Conservation (phyloP, 2,113 vertebrate species). For the Eira barbara region DNA sequence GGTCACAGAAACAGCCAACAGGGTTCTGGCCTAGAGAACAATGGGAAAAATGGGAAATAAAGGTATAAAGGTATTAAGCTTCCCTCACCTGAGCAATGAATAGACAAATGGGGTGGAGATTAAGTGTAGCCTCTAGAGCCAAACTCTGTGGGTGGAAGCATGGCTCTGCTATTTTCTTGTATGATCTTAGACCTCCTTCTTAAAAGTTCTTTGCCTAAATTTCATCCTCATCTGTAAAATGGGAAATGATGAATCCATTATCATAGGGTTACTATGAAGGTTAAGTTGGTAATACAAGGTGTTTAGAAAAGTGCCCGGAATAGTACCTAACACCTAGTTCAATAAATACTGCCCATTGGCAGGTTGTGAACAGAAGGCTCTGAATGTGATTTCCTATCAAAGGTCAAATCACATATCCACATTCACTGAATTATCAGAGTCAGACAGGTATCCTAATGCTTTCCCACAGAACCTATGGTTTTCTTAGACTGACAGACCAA, state of each 20-base stretch:
- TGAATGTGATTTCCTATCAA: neutral
- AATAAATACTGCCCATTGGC: neutral
- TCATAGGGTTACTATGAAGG: neutral
- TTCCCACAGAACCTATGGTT: neutral
- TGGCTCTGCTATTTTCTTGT: neutral
- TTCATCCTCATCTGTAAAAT: neutral
- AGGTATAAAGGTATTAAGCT: neutral
- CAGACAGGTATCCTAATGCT: neutral
- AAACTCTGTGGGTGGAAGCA: neutral
- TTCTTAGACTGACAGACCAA: neutral
- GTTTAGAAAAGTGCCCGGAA: neutral
- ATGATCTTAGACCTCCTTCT: neutral
- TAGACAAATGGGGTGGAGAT: neutral
- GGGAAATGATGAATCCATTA: neutral
- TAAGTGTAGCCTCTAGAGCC: neutral
- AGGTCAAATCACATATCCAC: neutral
- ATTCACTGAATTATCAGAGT: neutral
- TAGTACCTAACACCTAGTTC: neutral
- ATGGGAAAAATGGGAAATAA: neutral
- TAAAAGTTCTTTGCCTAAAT: neutral
- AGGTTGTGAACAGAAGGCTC: conserved; percentile 12
- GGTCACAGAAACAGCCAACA: neutral
- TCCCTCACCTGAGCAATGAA: neutral
- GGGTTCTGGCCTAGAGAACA: neutral
- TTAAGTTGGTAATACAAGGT: neutral